These are phyloP conservation scores for Dolomedes plantarius DNA, from an alignment of 2,888 invertebrate species.

Conservation along the genomic window DNA sequence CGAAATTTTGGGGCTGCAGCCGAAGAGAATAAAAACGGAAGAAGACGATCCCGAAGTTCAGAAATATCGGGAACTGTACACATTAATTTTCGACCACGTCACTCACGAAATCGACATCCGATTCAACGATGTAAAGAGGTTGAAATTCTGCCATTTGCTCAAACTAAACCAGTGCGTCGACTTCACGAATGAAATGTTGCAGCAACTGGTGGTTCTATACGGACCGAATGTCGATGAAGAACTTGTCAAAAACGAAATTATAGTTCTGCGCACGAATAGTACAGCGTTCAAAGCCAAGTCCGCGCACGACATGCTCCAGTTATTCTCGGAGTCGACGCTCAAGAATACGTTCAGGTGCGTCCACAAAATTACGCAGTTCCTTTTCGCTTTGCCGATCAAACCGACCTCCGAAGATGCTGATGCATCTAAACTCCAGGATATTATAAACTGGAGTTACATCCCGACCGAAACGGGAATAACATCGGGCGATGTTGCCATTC, in stretches of 20 bases:
- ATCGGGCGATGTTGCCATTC: background rate
- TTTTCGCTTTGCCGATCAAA: background rate
- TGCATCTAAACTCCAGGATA: background rate
- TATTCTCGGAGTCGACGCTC: background rate
- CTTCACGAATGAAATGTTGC: background rate
- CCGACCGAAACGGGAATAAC: background rate
- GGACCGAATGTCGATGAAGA: background rate
- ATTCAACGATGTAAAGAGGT: background rate
- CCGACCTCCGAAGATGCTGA: background rate
- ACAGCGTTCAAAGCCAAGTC: background rate
- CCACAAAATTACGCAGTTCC: background rate
- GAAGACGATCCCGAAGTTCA: background rate
- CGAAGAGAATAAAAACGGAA: background rate
- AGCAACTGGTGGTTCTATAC: background rate
- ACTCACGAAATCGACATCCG: background rate
- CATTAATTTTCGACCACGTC: background rate
- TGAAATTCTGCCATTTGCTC: background rate
- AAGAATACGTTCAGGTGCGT: background rate
- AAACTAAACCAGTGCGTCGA: background rate
- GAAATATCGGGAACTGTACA: background rate
- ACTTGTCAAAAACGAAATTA: background rate
- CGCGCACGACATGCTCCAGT: background rate
- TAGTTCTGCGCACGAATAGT: background rate
- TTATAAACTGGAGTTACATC: background rate
- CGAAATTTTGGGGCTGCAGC: no score